Evolutionary conservation across 1,140 invertebrate species (phyloP).

Genomic region (Cotesia chilonis): DNA sequence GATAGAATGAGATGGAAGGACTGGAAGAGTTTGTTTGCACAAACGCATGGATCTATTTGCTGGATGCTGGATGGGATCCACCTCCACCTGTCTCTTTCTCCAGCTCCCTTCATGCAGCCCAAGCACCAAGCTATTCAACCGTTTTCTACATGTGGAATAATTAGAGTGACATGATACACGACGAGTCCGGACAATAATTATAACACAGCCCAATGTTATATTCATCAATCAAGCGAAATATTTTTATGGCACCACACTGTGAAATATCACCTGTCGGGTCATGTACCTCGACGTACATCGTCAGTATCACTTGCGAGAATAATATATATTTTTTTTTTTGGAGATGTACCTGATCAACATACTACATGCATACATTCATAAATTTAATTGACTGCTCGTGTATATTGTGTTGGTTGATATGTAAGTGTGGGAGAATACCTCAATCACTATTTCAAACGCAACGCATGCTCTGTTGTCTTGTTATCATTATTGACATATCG

Average conservation of each 20-base stretch:
- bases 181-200: background rate
- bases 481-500: slow-evolving; percentile 4
- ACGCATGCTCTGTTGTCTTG: slow-evolving; percentile 1
- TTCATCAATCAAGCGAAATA: background rate
- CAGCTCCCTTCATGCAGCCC: background rate
- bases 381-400: no score
- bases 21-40: background rate
- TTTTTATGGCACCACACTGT: no score
- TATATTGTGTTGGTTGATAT: background rate
- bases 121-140: background rate
- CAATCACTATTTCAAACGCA: slow-evolving; percentile 26
- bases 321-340: background rate
- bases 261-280: slow-evolving; percentile 6
- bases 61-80: background rate
- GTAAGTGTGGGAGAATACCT: background rate
- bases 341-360: background rate
- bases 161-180: slow-evolving; percentile 21
- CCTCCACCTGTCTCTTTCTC: no score
- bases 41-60: background rate
- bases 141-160: slow-evolving; percentile 6
- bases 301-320: no score
- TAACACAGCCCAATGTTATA: background rate
- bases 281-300: background rate
- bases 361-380: background rate
- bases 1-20: no score